These are phyloP conservation scores for Labeo catla DNA, from an alignment of 2,113 vertebrate species.

Conservation along the genomic window DNA sequence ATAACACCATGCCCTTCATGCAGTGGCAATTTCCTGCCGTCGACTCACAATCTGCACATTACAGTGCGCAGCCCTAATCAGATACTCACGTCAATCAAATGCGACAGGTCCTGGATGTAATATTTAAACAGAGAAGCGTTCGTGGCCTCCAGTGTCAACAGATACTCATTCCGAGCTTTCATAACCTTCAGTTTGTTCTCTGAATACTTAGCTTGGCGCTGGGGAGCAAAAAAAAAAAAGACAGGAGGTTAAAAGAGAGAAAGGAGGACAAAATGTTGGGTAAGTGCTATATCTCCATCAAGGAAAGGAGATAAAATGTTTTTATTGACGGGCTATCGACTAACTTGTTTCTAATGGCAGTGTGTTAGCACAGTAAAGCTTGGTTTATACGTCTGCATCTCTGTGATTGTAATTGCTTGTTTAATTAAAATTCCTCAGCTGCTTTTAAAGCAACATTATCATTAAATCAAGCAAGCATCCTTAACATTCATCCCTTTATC, in stretches of 20 bases:
- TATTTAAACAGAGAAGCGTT: conserved; percentile 98
- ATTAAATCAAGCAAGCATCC: conserved; percentile 4
- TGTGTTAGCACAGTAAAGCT: not conserved
- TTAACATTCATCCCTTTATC: not conserved
- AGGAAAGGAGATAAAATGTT: conserved; percentile 10
- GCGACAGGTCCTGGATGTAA: conserved; percentile 97
- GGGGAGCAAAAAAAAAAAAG: conserved; percentile 28
- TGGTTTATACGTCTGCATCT: not conserved
- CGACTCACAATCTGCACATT: not conserved
- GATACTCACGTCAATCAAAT: conserved; percentile 96
- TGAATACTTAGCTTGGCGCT: conserved; percentile 98
- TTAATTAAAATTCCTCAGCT: conserved; percentile 48
- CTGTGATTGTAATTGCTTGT: conserved; percentile 34
- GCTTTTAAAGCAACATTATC: conserved; percentile 21
- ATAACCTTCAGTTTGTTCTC: conserved; percentile 99
- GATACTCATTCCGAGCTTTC: conserved; percentile 96
- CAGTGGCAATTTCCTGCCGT: conserved; percentile 27
- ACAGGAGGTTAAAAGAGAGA: not conserved
- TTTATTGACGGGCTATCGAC: conserved; percentile 21
- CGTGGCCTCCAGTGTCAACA: conserved; percentile 95
- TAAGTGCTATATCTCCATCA: conserved; percentile 1
- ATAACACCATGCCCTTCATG: conserved; percentile 24
- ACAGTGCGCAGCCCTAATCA: not conserved
- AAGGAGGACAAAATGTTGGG: not conserved
- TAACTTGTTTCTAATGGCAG: not conserved